Evolutionary conservation across 2,888 invertebrate genomes (phyloP).

Genomic region (Drosophila paramelanica): DNA sequence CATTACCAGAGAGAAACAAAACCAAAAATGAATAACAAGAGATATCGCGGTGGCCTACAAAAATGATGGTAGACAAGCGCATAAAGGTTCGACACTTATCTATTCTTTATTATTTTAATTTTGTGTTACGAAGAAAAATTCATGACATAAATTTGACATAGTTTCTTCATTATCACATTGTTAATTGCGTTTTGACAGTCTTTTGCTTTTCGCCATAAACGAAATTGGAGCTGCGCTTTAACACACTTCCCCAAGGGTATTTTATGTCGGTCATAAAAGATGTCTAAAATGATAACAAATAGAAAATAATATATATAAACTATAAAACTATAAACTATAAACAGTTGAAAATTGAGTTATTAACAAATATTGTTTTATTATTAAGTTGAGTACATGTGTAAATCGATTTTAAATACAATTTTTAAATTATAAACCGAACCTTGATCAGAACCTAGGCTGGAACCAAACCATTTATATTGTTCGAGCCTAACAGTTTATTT

Average conservation of each 20-base stretch:
- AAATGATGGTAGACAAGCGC: conserved; percentile 1
- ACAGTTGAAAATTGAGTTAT: too few relatives aligned
- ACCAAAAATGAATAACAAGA: conserved; percentile 16
- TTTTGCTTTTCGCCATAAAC: not conserved
- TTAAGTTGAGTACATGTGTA: too few relatives aligned
- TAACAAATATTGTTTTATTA: too few relatives aligned
- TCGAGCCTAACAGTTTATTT: too few relatives aligned
- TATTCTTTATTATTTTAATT: conserved; percentile 27
- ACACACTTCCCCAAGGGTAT: not conserved
- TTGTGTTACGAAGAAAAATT: conserved; percentile 8
- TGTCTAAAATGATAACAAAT: too few relatives aligned
- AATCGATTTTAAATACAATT: too few relatives aligned
- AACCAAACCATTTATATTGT: too few relatives aligned
- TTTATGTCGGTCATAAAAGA: not conserved
- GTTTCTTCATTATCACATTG: conserved; percentile 37
- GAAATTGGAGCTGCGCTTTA: conserved; percentile 5
- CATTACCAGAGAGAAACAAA: not conserved
- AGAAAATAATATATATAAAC: too few relatives aligned
- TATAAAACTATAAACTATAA: too few relatives aligned
- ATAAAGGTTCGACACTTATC: conserved; percentile 26
- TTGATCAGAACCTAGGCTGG: too few relatives aligned
- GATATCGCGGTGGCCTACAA: conserved; percentile 12
- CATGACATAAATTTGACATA: conserved; percentile 41
- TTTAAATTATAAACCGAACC: too few relatives aligned
- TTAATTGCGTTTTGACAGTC: conserved; percentile 12